A percentile compares a stretch with the other conserved stretches of the same genome.
phyloP scores from a whole-genome alignment of 2,797 vertebrate species.

The Emys orbicularis region DNA sequence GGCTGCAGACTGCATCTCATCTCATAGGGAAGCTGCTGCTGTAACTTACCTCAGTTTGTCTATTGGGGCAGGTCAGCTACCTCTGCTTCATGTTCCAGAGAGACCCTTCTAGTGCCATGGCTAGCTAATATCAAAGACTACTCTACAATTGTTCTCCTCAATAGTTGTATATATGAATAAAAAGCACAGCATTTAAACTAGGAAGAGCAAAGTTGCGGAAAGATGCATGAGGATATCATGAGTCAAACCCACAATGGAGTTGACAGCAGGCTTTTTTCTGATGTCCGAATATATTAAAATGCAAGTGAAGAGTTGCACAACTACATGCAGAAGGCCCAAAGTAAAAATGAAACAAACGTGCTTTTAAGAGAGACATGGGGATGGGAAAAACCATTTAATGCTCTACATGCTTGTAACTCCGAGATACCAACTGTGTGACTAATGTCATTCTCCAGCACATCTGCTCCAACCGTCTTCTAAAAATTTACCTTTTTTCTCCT shows the following conservation, averaged over 20 bases:
- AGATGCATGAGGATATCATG: background rate
- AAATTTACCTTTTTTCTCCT: background rate
- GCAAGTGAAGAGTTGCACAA: background rate
- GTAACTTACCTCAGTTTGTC: background rate
- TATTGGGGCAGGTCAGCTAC: background rate
- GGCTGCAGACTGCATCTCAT: background rate
- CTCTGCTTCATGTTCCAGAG: background rate
- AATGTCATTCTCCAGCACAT: background rate
- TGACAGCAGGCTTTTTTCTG: background rate
- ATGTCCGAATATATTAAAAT: background rate
- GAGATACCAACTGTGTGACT: constrained; percentile 13
- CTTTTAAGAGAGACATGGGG: background rate
- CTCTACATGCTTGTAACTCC: background rate
- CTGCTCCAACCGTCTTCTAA: background rate
- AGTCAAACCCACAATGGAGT: background rate
- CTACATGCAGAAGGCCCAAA: background rate
- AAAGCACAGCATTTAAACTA: background rate
- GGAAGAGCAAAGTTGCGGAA: constrained; percentile 5
- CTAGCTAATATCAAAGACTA: background rate
- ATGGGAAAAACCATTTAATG: constrained; percentile 1
- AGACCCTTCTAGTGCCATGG: fast-evolving
- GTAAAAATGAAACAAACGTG: background rate
- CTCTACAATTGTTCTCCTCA: background rate
- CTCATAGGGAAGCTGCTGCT: background rate
- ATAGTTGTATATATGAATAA: background rate